A percentile compares a stretch with the other conserved stretches of the same genome.
Conservation (phyloP, 2,797 vertebrate species). For the Acestrorhynchus altus region DNA sequence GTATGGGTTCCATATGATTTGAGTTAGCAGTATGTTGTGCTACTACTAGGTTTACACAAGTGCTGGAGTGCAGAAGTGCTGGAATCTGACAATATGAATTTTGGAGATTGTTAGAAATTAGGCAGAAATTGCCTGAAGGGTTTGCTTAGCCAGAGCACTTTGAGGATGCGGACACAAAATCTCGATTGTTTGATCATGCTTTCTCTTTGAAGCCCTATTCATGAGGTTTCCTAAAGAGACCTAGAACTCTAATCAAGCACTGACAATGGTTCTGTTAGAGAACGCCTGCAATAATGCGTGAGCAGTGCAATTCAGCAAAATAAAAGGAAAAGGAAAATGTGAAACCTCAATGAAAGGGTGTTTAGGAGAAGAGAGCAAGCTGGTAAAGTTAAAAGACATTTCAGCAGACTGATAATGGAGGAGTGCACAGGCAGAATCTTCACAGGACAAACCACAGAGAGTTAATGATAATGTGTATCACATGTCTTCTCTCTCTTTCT, state of each 20-base stretch:
- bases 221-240: not conserved
- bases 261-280: not conserved
- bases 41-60: conserved; percentile 1
- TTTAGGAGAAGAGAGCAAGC: conserved; percentile 34
- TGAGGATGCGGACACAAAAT: not conserved
- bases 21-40: not conserved
- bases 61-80: not conserved
- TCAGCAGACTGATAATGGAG: conserved; percentile 67
- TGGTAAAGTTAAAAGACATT: conserved; percentile 70
- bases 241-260: conserved; percentile 24
- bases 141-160: not conserved
- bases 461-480: conserved; percentile 88
- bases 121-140: not conserved
- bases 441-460: conserved; percentile 77
- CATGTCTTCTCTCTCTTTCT: conserved; percentile 69
- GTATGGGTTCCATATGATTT: conserved; percentile 14
- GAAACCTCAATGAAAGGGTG: conserved; percentile 29
- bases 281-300: conserved; percentile 31
- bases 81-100: not conserved
- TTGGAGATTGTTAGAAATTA: conserved; percentile 12
- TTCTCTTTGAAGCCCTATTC: conserved; percentile 19
- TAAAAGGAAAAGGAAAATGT: conserved; percentile 22
- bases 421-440: conserved; percentile 71
- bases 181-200: conserved; percentile 9
- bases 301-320: conserved; percentile 23